These are phyloP conservation scores for Hermodice carunculata DNA, from an alignment of 2,888 invertebrate species.

Conservation along the genomic window DNA sequence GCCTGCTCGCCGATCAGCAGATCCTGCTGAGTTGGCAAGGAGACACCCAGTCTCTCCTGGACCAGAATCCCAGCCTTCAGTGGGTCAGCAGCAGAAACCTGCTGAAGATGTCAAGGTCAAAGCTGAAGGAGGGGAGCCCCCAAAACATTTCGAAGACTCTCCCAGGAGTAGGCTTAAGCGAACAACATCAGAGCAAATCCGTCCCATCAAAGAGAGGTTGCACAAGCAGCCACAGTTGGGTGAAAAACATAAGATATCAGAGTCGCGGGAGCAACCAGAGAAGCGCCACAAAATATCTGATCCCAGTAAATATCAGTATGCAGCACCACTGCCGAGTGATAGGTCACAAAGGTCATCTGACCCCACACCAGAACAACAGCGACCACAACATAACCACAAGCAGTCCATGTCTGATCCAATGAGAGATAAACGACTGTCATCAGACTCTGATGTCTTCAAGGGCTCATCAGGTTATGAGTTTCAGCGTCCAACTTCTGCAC, in stretches of 20 bases:
- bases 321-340: background rate
- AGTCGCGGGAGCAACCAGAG: background rate
- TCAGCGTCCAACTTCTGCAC: background rate
- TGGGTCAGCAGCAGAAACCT: background rate
- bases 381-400: background rate
- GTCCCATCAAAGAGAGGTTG: conserved; percentile 49
- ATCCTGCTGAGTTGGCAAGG: too few species aligned
- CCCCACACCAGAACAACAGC: background rate
- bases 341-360: conserved; percentile 5
- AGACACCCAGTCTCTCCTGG: too few species aligned
- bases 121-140: background rate
- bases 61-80: too few species aligned
- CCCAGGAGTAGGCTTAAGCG: conserved; percentile 40
- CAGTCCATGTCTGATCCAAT: too few species aligned
- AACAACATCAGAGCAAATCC: conserved; percentile 51
- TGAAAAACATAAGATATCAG: background rate
- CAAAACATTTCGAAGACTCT: background rate
- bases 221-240: background rate
- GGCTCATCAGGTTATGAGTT: background rate
- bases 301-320: background rate
- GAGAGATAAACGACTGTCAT: conserved; percentile 17
- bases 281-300: background rate
- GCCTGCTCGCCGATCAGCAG: too few species aligned
- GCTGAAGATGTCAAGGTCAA: background rate
- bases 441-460: conserved; percentile 13